Conservation (phyloP, 2,888 invertebrate species). For the Cataglyphis altisquamis region DNA sequence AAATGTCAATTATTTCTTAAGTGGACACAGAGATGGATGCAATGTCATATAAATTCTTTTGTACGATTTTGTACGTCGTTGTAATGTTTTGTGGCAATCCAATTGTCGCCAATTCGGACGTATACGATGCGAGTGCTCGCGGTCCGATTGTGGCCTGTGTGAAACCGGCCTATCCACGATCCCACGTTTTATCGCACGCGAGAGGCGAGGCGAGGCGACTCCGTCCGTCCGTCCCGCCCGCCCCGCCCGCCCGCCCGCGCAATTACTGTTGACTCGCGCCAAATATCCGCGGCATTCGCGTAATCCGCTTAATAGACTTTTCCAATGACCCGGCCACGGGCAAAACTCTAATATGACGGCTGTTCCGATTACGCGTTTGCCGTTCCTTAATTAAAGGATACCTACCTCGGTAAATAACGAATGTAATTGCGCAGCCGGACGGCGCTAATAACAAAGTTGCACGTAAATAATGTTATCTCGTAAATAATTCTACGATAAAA, state of each 20-base stretch:
- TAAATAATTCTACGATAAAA: conserved; percentile 9
- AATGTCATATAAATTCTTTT: not conserved
- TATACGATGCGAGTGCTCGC: not conserved
- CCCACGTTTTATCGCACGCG: conserved; percentile 38
- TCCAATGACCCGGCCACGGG: conserved; percentile 22
- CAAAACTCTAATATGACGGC: conserved; percentile 38
- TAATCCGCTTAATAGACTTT: conserved; percentile 55
- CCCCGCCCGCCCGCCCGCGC: conserved; percentile 16
- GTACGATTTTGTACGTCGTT: not conserved
- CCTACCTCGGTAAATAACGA: conserved; percentile 30
- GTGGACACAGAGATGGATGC: not conserved
- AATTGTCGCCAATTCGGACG: conserved; percentile 1
- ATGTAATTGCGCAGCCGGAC: conserved; percentile 20
- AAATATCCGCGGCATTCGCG: conserved; percentile 47
- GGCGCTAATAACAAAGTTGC: conserved; percentile 35
- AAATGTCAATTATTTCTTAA: conserved; percentile 19
- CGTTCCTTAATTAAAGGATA: conserved; percentile 52
- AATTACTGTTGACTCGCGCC: conserved; percentile 55
- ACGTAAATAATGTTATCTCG: conserved; percentile 17
- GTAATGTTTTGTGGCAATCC: conserved; percentile 15
- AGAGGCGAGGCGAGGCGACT: not conserved
- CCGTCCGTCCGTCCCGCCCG: not conserved
- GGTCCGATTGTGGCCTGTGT: conserved; percentile 10
- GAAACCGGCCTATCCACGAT: conserved; percentile 30
- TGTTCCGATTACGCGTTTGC: conserved; percentile 40